phyloP scores from a whole-genome alignment of 2,113 vertebrate species.

The Oxyruncus cristatus region DNA sequence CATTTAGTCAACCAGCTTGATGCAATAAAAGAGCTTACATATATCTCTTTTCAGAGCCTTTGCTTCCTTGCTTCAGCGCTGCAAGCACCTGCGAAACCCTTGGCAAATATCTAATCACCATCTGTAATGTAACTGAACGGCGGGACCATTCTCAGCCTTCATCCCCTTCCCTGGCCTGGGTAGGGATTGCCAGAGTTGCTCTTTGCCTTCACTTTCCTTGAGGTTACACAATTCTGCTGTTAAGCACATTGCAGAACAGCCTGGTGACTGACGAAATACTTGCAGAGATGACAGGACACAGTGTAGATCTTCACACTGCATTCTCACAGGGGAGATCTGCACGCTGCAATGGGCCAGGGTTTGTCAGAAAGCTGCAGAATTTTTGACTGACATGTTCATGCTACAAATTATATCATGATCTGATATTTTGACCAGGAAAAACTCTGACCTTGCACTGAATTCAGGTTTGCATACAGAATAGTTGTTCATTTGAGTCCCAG shows the following conservation, averaged over 20 bases:
- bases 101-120: constrained; percentile 19
- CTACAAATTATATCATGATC: neutral
- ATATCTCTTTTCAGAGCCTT: neutral
- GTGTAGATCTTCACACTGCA: neutral
- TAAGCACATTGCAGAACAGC: constrained; percentile 43
- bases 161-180: neutral
- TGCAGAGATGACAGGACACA: neutral
- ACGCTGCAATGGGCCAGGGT: neutral
- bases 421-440: neutral
- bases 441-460: neutral
- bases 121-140: neutral
- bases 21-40: neutral
- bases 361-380: neutral
- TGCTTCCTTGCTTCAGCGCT: neutral
- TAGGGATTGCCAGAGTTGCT: constrained; percentile 56
- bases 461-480: neutral
- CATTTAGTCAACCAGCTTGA: neutral
- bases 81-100: constrained; percentile 14
- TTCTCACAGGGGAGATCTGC: neutral
- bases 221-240: constrained; percentile 46
- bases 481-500: neutral
- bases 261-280: constrained; percentile 60
- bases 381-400: neutral
- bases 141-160: neutral
- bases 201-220: constrained; percentile 67